phyloP scores from a whole-genome alignment of 2,888 invertebrate genomes.

The Synanthedon andrenaeformis region DNA sequence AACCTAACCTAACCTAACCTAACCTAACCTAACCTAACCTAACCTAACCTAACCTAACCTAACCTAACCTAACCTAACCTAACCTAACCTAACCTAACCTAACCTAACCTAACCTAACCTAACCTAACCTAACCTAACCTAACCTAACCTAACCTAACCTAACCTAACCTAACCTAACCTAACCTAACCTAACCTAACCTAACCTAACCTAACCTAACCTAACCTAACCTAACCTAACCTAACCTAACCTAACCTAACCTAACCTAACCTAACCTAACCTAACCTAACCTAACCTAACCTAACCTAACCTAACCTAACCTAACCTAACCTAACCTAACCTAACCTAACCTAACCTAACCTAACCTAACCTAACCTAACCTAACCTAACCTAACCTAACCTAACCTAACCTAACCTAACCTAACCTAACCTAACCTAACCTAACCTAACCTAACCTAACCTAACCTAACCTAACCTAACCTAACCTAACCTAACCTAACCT shows the following conservation, averaged over 20 bases:
- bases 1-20: slow-evolving; percentile 6
- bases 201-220: slow-evolving; percentile 3
- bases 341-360: not conserved
- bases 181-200: slow-evolving; percentile 2
- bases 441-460: slow-evolving; percentile 2
- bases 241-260: slow-evolving; percentile 9
- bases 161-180: slow-evolving; percentile 1
- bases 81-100: slow-evolving; percentile 7
- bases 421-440: slow-evolving; percentile 2
- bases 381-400: not conserved
- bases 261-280: slow-evolving; percentile 9
- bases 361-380: not conserved
- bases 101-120: slow-evolving; percentile 7
- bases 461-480: slow-evolving; percentile 1
- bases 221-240: slow-evolving; percentile 7
- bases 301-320: slow-evolving; percentile 3
- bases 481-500: slow-evolving; percentile 1
- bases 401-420: slow-evolving; percentile 2
- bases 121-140: slow-evolving; percentile 5
- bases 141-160: slow-evolving; percentile 1
- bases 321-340: not conserved
- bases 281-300: slow-evolving; percentile 4
- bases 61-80: slow-evolving; percentile 7
- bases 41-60: slow-evolving; percentile 7
- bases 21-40: slow-evolving; percentile 5